These are phyloP conservation scores for Anser cygnoides DNA, from an alignment of 2,113 vertebrate genomes.

Conservation along the genomic window DNA sequence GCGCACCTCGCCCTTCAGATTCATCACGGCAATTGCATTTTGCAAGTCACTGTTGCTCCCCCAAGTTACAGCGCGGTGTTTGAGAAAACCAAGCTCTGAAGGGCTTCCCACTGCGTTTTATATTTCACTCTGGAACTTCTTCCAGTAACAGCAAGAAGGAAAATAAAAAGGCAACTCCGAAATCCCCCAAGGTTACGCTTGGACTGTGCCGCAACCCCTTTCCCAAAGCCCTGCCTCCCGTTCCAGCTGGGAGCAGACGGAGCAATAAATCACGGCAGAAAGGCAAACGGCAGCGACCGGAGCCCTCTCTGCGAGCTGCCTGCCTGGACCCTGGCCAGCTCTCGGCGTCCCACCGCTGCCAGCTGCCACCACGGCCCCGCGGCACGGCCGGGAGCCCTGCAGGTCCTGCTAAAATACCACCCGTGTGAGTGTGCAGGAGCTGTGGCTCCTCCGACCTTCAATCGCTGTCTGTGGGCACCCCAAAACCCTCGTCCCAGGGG, in stretches of 20 bases:
- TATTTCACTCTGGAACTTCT: background rate
- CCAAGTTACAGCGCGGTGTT: background rate
- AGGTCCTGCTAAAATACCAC: accelerated
- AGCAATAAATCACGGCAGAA: background rate
- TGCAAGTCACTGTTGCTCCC: background rate
- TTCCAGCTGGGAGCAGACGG: background rate
- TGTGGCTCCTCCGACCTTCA: accelerated
- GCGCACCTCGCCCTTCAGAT: background rate
- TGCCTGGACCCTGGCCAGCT: background rate
- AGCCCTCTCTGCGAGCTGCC: background rate
- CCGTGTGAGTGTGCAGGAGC: background rate
- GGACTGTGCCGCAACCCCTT: background rate
- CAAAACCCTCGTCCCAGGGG: background rate
- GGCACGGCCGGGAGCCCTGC: background rate
- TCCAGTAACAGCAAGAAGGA: background rate
- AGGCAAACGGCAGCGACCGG: background rate
- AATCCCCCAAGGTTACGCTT: background rate
- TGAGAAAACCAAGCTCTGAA: background rate
- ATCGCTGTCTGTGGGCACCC: background rate
- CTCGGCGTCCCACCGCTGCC: background rate
- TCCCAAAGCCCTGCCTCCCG: background rate
- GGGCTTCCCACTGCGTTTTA: background rate
- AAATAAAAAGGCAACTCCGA: background rate
- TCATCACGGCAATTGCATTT: background rate
- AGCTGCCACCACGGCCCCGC: background rate